Evolutionary conservation across 2,797 vertebrate species (phyloP).

Genomic region (Squalus acanthias): DNA sequence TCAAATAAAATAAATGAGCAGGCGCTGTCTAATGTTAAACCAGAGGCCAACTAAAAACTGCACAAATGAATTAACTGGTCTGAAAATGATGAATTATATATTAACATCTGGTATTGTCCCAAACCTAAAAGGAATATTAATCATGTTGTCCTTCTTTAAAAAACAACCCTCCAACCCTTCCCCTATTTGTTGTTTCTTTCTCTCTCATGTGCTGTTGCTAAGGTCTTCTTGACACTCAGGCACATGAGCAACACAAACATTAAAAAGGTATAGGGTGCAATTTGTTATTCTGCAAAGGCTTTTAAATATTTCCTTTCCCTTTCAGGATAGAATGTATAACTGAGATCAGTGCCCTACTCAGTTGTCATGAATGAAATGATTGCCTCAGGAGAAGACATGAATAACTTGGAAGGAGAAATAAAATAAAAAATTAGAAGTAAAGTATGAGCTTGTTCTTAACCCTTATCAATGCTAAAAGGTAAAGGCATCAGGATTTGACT

Average conservation of each 20-base stretch:
- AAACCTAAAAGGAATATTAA: not conserved
- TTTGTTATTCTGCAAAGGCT: not conserved
- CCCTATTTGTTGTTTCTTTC: not conserved
- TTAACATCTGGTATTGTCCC: not conserved
- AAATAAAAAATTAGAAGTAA: not conserved
- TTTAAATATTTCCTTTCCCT: not conserved
- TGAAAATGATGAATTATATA: not conserved
- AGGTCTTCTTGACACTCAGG: not conserved
- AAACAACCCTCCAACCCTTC: not conserved
- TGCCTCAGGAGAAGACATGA: not conserved
- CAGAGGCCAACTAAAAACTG: not conserved
- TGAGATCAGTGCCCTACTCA: not conserved
- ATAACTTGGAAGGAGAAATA: not conserved
- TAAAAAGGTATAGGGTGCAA: not conserved
- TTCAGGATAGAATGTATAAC: not conserved
- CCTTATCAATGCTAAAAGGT: not conserved
- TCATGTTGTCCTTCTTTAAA: not conserved
- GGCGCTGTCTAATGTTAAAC: not conserved
- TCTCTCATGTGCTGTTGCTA: not conserved
- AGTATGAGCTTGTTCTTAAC: not conserved
- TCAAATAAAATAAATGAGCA: not conserved
- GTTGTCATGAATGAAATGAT: not conserved
- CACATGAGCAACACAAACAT: not conserved
- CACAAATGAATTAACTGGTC: not conserved
- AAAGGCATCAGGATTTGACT: not conserved